A percentile compares a stretch with the other conserved stretches of the same genome.
These are phyloP conservation scores for Daubentonia madagascariensis DNA, from an alignment of 2,113 vertebrate species.

Conservation along the genomic window DNA sequence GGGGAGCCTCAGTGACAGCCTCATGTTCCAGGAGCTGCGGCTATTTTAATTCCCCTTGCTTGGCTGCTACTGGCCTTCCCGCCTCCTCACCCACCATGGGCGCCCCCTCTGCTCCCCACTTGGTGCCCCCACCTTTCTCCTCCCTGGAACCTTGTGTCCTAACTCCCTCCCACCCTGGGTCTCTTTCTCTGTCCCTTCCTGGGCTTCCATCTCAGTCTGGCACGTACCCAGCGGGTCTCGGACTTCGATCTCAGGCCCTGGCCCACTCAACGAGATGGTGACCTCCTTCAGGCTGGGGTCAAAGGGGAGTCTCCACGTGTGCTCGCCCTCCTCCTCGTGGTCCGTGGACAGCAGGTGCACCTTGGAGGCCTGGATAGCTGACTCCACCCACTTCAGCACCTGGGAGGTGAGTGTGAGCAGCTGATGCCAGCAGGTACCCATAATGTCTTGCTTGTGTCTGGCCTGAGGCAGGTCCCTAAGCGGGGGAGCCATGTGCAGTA, in stretches of 20 bases:
- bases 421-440: neutral
- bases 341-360: constrained; percentile 94
- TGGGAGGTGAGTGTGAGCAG: constrained; percentile 30
- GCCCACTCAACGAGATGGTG: constrained; percentile 94
- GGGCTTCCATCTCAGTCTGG: neutral
- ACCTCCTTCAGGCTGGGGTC: constrained; percentile 94
- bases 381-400: constrained; percentile 97
- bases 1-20: fast-evolving
- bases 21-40: fast-evolving
- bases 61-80: neutral
- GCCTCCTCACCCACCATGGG: too few species aligned
- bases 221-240: constrained; percentile 88
- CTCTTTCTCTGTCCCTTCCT: neutral
- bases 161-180: neutral
- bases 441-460: neutral
- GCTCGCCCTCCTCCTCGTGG: constrained; percentile 87
- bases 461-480: neutral
- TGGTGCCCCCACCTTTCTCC: neutral
- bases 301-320: constrained; percentile 89
- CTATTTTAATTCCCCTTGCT: neutral
- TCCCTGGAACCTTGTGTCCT: neutral
- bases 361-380: constrained; percentile 92
- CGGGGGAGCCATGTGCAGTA: neutral
- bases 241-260: constrained; percentile 89
- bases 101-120: neutral